These are phyloP conservation scores for Avahi laniger DNA, from an alignment of 2,797 vertebrate genomes.

Conservation along the genomic window DNA sequence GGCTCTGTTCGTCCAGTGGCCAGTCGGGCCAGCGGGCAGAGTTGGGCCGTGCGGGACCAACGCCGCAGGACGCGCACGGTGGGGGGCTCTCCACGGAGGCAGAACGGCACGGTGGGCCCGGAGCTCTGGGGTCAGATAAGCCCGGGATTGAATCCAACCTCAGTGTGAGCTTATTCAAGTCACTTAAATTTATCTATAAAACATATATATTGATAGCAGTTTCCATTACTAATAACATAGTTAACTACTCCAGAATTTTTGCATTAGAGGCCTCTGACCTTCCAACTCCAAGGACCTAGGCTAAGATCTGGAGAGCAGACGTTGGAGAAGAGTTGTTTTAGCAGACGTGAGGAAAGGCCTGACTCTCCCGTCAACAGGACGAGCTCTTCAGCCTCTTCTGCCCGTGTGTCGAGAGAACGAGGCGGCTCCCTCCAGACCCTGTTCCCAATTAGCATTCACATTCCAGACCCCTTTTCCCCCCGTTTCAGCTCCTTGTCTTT, in stretches of 20 bases:
- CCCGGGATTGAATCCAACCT: not conserved
- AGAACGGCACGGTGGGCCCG: accelerated
- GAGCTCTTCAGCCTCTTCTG: not conserved
- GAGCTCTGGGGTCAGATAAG: not conserved
- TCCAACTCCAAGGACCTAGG: not conserved
- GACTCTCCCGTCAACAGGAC: not conserved
- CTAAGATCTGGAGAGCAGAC: not conserved
- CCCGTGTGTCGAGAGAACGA: not conserved
- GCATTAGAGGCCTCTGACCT: not conserved
- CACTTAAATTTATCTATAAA: not conserved
- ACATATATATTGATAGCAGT: not conserved
- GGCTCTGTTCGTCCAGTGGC: not conserved
- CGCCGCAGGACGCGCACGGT: accelerated
- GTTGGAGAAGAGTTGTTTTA: not conserved
- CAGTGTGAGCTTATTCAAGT: not conserved
- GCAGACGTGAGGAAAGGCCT: not conserved
- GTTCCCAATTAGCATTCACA: accelerated
- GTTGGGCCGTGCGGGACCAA: accelerated
- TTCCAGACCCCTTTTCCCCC: not conserved
- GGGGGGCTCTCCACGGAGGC: accelerated
- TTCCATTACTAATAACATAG: not conserved
- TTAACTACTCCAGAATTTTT: not conserved
- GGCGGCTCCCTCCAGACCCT: not conserved
- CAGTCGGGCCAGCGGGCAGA: not conserved
- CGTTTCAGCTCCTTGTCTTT: not conserved